These are phyloP conservation scores for Galaxias olidus DNA, from an alignment of 2,797 vertebrate genomes.

Conservation along the genomic window DNA sequence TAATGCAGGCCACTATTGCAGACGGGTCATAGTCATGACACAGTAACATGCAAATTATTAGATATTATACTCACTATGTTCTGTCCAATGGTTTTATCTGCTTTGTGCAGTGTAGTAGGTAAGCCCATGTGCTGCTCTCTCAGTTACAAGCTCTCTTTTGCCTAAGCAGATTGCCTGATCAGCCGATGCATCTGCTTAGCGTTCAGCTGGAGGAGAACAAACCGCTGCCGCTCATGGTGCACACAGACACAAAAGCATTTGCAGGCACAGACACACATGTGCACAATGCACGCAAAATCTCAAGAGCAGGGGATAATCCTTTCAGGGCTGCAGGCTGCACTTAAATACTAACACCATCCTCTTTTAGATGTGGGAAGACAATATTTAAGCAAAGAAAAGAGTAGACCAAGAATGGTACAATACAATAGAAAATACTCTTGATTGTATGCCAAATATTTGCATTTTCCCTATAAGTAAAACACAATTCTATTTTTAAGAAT, in stretches of 20 bases:
- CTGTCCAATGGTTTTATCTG: neutral
- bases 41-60: no score
- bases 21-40: no score
- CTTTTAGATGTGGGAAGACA: conserved; percentile 15
- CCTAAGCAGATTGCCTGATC: conserved; percentile 23
- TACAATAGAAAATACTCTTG: neutral
- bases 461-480: no score
- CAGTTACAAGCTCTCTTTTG: conserved; percentile 6
- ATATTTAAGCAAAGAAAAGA: conserved; percentile 21
- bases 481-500: no score
- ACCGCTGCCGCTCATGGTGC: conserved; percentile 10
- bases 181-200: conserved; percentile 35
- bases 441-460: no score
- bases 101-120: neutral
- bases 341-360: conserved; percentile 28
- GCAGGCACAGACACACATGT: neutral
- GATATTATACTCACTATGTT: no score
- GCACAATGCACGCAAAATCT: conserved; percentile 17
- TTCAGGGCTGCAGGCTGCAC: conserved; percentile 44
- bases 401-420: conserved; percentile 7
- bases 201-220: conserved; percentile 39
- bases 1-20: no score
- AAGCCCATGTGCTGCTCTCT: neutral
- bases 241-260: no score
- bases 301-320: conserved; percentile 4